Conservation (phyloP, 2,797 vertebrate genomes). For the Acipenser transmontanus region DNA sequence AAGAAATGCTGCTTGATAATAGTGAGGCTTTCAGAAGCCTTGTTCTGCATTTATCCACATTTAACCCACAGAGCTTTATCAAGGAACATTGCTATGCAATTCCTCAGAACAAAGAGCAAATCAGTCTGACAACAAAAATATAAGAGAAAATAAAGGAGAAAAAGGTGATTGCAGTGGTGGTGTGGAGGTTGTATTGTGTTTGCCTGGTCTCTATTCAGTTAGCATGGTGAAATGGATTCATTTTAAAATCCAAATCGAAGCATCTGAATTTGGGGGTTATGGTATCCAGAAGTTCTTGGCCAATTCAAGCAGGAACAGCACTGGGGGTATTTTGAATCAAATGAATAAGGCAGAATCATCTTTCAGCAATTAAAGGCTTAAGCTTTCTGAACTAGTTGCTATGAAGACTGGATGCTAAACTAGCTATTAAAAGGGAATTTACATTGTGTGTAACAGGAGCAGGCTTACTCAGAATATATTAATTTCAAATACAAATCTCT, state of each 20-base stretch:
- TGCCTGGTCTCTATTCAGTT: neutral
- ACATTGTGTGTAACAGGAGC: neutral
- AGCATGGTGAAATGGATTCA: neutral
- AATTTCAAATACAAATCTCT: neutral
- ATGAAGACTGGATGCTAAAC: neutral
- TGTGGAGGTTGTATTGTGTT: neutral
- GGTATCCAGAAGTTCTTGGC: neutral
- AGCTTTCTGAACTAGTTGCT: constrained; percentile 1
- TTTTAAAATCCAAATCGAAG: neutral
- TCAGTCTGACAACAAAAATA: neutral
- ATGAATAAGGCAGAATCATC: constrained; percentile 13
- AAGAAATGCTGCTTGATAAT: constrained; percentile 61
- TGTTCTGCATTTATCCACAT: constrained; percentile 61
- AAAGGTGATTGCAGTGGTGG: neutral
- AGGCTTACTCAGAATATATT: neutral
- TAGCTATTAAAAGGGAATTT: neutral
- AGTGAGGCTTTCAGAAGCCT: constrained; percentile 50
- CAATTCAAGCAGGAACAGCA: neutral
- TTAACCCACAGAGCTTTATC: constrained; percentile 57
- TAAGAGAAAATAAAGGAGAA: neutral
- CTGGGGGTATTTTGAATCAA: neutral
- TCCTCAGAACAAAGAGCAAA: constrained; percentile 8
- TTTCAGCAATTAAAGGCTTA: constrained; percentile 13
- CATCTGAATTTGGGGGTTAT: neutral
- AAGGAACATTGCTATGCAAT: constrained; percentile 32